These are phyloP conservation scores for Cebuella pygmaea DNA, from an alignment of 2,797 vertebrate genomes.

Conservation along the genomic window DNA sequence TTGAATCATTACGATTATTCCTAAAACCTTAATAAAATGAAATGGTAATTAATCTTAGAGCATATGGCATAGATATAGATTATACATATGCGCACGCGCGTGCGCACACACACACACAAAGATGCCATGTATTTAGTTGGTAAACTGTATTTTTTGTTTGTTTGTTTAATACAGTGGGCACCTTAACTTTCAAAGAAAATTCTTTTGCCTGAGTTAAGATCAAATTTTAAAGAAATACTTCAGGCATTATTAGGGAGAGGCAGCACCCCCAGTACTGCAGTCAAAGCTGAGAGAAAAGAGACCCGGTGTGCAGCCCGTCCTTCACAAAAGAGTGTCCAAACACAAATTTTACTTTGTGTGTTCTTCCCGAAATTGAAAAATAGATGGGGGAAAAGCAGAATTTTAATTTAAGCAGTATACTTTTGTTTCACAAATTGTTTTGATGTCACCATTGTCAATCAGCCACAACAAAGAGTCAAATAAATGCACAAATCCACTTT, in stretches of 20 bases:
- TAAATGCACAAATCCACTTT: not conserved
- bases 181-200: not conserved
- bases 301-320: rapidly evolving
- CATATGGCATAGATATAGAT: not conserved
- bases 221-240: not conserved
- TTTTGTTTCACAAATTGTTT: not conserved
- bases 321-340: not conserved
- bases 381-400: not conserved
- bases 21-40: not conserved
- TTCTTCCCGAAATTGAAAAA: not conserved
- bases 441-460: not conserved
- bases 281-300: not conserved
- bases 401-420: not conserved
- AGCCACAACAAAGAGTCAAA: not conserved
- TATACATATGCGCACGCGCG: not conserved
- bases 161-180: not conserved
- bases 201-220: not conserved
- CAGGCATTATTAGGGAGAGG: not conserved
- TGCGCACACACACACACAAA: not conserved
- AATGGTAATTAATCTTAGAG: not conserved
- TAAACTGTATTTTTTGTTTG: not conserved
- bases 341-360: not conserved
- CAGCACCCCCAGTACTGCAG: rapidly evolving
- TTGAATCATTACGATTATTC: not conserved
- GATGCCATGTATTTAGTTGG: not conserved